Evolutionary conservation across 2,888 invertebrate genomes (phyloP).

Genomic region (Alcis repandata): DNA sequence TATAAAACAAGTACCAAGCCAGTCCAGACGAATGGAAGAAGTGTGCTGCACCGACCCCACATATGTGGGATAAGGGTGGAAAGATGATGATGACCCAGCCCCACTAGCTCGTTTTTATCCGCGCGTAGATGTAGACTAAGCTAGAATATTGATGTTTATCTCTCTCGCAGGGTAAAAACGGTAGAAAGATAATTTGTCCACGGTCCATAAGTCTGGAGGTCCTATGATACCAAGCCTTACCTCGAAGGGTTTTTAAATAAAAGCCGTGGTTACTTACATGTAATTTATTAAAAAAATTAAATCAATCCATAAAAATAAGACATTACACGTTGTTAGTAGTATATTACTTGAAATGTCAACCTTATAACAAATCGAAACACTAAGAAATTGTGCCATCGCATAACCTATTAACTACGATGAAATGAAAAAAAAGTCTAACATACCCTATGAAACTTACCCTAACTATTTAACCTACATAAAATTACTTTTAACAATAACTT

Average conservation of each 20-base stretch:
- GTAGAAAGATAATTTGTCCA: too few relatives aligned
- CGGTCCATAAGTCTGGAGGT: too few relatives aligned
- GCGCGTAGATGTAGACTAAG: too few relatives aligned
- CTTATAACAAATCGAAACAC: conserved; percentile 69
- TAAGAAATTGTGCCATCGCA: conserved; percentile 54
- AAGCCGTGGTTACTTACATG: conserved; percentile 58
- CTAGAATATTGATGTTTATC: too few relatives aligned
- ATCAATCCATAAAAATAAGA: conserved; percentile 81
- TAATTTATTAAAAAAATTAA: conserved; percentile 81
- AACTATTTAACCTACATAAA: conserved; percentile 54
- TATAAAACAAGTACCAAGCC: too few relatives aligned
- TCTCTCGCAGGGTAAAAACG: too few relatives aligned
- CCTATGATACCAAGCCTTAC: too few relatives aligned
- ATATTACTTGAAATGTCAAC: conserved; percentile 70
- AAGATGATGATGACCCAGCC: too few relatives aligned
- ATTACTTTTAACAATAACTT: conserved; percentile 67
- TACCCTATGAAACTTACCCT: conserved; percentile 61
- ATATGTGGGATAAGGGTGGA: neutral
- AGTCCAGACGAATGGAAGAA: too few relatives aligned
- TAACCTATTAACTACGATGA: conserved; percentile 46
- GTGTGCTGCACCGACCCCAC: too few relatives aligned
- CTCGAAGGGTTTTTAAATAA: too few relatives aligned
- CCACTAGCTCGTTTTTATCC: too few relatives aligned
- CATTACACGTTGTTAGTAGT: conserved; percentile 74
- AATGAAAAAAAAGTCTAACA: conserved; percentile 59